phyloP scores from a whole-genome alignment of 2,113 vertebrate genomes.

The Scomber japonicus region DNA sequence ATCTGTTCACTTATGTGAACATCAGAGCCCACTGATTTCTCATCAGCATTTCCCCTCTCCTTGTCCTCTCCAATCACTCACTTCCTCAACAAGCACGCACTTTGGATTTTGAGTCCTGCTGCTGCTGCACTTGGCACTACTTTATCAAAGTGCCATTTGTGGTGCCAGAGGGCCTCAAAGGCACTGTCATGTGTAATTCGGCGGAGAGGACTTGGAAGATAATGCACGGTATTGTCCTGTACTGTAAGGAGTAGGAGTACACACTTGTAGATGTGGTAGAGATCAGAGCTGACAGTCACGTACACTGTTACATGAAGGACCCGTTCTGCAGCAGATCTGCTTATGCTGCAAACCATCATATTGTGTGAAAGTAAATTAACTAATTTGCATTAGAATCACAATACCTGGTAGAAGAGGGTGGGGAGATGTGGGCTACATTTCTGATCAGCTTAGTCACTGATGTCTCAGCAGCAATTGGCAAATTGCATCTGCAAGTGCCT shows the following conservation, averaged over 20 bases:
- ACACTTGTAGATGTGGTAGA: background rate
- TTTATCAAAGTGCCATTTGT: constrained; percentile 53
- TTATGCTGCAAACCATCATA: constrained; percentile 1
- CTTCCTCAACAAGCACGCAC: constrained; percentile 16
- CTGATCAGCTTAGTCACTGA: constrained; percentile 39
- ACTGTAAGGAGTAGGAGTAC: constrained; percentile 16
- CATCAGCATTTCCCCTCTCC: background rate
- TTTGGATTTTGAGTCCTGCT: constrained; percentile 26
- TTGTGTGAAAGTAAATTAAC: constrained; percentile 26
- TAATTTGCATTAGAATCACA: constrained; percentile 54
- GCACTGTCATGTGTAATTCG: constrained; percentile 23
- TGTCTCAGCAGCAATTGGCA: constrained; percentile 58
- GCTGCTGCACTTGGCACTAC: constrained; percentile 21
- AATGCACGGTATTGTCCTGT: constrained; percentile 24
- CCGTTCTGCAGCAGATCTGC: constrained; percentile 17
- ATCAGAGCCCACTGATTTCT: constrained; percentile 2
- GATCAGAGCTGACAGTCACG: constrained; percentile 19
- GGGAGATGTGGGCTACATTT: constrained; percentile 42
- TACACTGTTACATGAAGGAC: background rate
- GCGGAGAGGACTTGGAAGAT: constrained; percentile 17
- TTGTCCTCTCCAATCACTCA: background rate
- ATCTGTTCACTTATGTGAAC: background rate
- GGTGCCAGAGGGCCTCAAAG: constrained; percentile 5
- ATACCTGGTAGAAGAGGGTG: constrained; percentile 26
- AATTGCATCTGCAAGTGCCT: constrained; percentile 60